These are phyloP conservation scores for Brachyistius frenatus DNA, from an alignment of 2,113 vertebrate species.

Conservation along the genomic window DNA sequence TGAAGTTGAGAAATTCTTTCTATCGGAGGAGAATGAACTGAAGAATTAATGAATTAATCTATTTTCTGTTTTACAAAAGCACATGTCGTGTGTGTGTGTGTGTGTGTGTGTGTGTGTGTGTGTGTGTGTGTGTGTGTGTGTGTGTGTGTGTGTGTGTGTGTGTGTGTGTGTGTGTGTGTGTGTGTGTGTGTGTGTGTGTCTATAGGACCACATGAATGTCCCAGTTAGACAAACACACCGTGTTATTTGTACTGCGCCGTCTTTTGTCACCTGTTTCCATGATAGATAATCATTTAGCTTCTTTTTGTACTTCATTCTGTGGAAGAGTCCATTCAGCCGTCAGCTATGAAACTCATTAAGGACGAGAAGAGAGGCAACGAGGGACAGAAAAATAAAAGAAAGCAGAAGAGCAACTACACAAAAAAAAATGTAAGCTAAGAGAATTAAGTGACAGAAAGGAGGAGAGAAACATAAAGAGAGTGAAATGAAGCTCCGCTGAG, in stretches of 20 bases:
- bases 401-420: not conserved
- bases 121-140: too few relatives aligned
- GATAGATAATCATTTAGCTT: constrained; percentile 45
- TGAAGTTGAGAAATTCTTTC: too few relatives aligned
- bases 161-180: too few relatives aligned
- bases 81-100: not conserved
- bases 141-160: too few relatives aligned
- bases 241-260: constrained; percentile 29
- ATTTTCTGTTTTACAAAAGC: not conserved
- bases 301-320: constrained; percentile 57
- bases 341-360: constrained; percentile 32
- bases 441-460: not conserved
- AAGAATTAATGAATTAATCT: not conserved
- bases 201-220: constrained; percentile 8
- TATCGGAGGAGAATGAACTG: not conserved
- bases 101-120: too few relatives aligned
- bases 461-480: not conserved
- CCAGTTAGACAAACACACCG: constrained; percentile 39
- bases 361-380: not conserved
- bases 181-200: constrained; percentile 2
- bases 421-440: not conserved
- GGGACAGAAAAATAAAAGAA: not conserved
- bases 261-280: constrained; percentile 58
- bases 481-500: not conserved
- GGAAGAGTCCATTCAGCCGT: constrained; percentile 49